Evolutionary conservation across 2,888 invertebrate genomes (phyloP).

Genomic region (Drosophila prolongata): DNA sequence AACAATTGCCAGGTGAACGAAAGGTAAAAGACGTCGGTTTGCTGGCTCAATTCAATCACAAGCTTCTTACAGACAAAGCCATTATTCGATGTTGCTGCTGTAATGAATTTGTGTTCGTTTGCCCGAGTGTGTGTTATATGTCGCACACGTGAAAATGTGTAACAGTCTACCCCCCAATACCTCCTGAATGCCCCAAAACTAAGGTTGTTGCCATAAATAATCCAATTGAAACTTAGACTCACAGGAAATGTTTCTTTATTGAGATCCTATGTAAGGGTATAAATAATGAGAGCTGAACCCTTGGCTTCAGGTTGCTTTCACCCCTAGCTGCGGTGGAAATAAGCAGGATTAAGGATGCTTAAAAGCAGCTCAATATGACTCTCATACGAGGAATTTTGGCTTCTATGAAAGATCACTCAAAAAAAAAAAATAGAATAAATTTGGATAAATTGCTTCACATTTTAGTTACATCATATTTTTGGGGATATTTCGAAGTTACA

Average conservation of each 20-base stretch:
- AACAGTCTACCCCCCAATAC: constrained; percentile 32
- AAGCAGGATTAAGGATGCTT: constrained; percentile 74
- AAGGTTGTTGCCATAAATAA: constrained; percentile 36
- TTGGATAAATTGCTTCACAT: too few relatives aligned
- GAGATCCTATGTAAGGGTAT: constrained; percentile 31
- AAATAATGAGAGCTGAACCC: constrained; percentile 29
- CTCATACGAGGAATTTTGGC: constrained; percentile 38
- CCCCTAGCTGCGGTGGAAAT: constrained; percentile 61
- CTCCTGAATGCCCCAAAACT: constrained; percentile 16
- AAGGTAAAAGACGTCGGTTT: constrained; percentile 51
- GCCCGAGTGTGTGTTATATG: constrained; percentile 14
- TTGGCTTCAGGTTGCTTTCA: constrained; percentile 9
- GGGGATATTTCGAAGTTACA: too few relatives aligned
- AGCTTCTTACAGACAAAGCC: constrained; percentile 78
- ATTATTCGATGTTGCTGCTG: constrained; percentile 60
- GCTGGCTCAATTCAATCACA: constrained; percentile 75
- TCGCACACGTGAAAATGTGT: constrained; percentile 42
- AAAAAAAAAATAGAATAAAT: background rate
- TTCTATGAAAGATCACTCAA: constrained; percentile 12
- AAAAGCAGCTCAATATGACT: constrained; percentile 64
- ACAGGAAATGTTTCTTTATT: constrained; percentile 29
- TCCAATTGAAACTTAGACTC: constrained; percentile 42
- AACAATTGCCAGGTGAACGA: constrained; percentile 55
- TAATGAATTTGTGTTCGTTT: constrained; percentile 57
- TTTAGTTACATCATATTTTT: too few relatives aligned